Evolutionary conservation across 2,113 vertebrate species (phyloP).

Genomic region (Colossoma macropomum): DNA sequence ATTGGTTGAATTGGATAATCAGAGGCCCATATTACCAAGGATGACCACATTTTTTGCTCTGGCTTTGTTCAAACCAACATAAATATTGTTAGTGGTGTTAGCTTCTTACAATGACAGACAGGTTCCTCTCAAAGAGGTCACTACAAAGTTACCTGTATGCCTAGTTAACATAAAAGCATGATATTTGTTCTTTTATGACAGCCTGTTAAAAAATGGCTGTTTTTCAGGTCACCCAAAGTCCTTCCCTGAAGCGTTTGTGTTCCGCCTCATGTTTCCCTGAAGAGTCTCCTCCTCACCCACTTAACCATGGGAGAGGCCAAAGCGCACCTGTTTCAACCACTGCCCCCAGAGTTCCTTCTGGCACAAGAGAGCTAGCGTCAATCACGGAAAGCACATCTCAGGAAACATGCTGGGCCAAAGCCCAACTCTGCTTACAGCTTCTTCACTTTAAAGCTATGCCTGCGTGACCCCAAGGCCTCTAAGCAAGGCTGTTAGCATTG

Average conservation of each 20-base stretch:
- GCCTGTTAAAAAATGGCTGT: neutral
- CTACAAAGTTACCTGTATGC: too few species aligned
- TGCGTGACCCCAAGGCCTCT: neutral
- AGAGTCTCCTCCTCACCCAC: neutral
- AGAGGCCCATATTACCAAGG: neutral
- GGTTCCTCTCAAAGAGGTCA: too few species aligned
- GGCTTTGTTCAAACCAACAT: too few species aligned
- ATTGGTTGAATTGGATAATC: neutral
- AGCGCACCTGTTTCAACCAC: slow-evolving; percentile 16
- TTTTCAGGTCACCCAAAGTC: neutral
- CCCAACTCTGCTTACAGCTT: neutral
- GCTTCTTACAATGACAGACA: too few species aligned
- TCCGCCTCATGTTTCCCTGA: neutral
- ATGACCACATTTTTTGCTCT: too few species aligned
- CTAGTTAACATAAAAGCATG: too few species aligned
- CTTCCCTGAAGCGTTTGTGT: too few species aligned
- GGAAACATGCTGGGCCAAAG: neutral
- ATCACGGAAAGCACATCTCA: neutral
- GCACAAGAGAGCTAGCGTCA: neutral
- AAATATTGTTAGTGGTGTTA: too few species aligned
- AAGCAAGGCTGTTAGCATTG: neutral
- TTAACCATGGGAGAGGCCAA: neutral
- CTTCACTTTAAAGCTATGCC: slow-evolving; percentile 32
- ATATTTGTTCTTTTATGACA: too few species aligned
- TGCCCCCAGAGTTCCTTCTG: neutral